Conservation (phyloP, 2,797 vertebrate species). For the Pipistrellus nathusii region DNA sequence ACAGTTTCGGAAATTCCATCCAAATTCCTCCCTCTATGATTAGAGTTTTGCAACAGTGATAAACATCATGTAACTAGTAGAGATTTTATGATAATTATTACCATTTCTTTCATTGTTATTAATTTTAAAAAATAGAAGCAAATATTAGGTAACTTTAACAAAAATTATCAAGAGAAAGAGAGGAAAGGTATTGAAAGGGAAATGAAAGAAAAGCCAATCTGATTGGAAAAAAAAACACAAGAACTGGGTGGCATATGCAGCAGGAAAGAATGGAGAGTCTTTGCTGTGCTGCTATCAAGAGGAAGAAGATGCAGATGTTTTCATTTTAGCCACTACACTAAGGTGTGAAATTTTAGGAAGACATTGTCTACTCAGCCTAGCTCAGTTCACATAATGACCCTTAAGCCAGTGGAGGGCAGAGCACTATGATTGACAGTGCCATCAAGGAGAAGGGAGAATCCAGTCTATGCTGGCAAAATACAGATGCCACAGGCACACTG, state of each 20-base stretch:
- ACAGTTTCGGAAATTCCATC: neutral
- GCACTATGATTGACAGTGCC: neutral
- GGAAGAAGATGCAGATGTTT: neutral
- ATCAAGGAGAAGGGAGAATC: neutral
- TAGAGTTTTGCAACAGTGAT: neutral
- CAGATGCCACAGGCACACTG: neutral
- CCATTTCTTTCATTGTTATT: neutral
- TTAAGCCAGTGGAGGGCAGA: neutral
- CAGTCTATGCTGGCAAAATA: neutral
- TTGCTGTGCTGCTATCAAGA: neutral
- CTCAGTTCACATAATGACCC: neutral
- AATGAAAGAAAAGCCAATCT: neutral
- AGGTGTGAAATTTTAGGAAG: neutral
- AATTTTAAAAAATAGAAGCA: constrained; percentile 44
- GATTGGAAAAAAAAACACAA: neutral
- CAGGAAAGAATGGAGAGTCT: neutral
- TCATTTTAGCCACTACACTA: neutral
- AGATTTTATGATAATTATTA: neutral
- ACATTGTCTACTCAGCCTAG: neutral
- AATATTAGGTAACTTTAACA: neutral
- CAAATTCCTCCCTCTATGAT: neutral
- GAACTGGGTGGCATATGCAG: neutral
- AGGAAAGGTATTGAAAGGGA: neutral
- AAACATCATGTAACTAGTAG: neutral
- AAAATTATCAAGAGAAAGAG: neutral